phyloP scores from a whole-genome alignment of 1,140 invertebrate genomes.

The Saccostrea echinata region DNA sequence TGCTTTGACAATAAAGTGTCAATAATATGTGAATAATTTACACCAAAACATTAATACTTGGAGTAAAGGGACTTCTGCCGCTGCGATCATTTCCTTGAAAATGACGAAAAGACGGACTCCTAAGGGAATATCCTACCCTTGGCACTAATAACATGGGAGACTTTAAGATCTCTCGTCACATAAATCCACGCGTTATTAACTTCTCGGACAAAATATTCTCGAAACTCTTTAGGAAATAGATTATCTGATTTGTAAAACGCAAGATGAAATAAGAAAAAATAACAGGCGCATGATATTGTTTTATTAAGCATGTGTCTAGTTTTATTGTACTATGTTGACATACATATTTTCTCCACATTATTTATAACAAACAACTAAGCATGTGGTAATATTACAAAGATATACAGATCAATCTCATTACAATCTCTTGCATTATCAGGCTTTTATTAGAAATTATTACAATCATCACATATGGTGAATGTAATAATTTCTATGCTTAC shows the following conservation, averaged over 20 bases:
- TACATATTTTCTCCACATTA: neutral
- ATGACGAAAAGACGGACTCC: conserved; percentile 39
- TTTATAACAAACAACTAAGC: neutral
- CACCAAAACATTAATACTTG: conserved; percentile 51
- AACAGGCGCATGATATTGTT: neutral
- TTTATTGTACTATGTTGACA: conserved; percentile 8
- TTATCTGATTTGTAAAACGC: conserved; percentile 33
- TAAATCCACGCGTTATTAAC: conserved; percentile 40
- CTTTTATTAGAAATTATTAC: too few species aligned
- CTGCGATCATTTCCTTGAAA: conserved; percentile 43
- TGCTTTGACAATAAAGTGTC: conserved; percentile 45
- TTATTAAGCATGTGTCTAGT: conserved; percentile 15
- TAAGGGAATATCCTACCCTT: conserved; percentile 36
- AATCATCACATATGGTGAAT: too few species aligned
- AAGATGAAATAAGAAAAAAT: conserved; percentile 11
- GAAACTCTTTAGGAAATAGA: conserved; percentile 30
- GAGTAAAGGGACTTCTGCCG: conserved; percentile 23
- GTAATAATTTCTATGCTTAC: too few species aligned
- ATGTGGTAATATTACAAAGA: neutral
- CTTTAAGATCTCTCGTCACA: neutral
- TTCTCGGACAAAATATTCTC: conserved; percentile 30
- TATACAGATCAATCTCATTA: neutral
- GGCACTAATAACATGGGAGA: conserved; percentile 31
- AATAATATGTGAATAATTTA: conserved; percentile 49
- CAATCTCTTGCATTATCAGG: too few species aligned